These are phyloP conservation scores for Polymixis flavicincta DNA, from an alignment of 2,888 invertebrate genomes.

Conservation along the genomic window DNA sequence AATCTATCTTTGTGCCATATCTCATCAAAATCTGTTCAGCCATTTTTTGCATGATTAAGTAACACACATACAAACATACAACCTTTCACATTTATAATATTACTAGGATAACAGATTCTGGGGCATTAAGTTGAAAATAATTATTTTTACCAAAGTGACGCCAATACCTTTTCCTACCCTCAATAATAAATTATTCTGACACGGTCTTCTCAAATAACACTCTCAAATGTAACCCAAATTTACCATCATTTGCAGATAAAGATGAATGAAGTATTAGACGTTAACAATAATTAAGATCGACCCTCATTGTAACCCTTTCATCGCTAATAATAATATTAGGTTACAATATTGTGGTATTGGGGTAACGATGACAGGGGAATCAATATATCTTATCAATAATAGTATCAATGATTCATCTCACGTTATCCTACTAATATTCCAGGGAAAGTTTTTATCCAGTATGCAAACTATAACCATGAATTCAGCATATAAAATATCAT, in stretches of 20 bases:
- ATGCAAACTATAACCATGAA: no score
- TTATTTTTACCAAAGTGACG: not conserved
- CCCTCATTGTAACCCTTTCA: constrained; percentile 43
- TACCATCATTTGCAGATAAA: constrained; percentile 10
- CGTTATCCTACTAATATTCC: no score
- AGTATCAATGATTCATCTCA: not conserved
- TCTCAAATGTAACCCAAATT: constrained; percentile 31
- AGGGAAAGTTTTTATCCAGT: no score
- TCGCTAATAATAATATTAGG: constrained; percentile 40
- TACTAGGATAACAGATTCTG: no score
- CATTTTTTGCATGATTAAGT: no score
- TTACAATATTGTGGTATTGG: constrained; percentile 31
- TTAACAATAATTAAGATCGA: constrained; percentile 47
- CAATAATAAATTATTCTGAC: not conserved
- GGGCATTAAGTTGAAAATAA: not conserved
- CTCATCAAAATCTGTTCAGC: no score
- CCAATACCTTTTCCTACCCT: not conserved
- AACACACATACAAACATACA: no score
- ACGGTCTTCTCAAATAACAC: not conserved
- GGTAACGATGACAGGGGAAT: constrained; percentile 19
- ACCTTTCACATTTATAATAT: no score
- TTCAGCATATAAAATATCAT: no score
- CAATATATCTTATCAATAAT: constrained; percentile 36
- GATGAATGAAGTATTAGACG: constrained; percentile 29
- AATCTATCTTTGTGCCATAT: no score